Evolutionary conservation across 2,797 vertebrate species (phyloP), one percentile per base, ranked within the genome.

Genomic region (Phataginus tricuspis): DNA sequence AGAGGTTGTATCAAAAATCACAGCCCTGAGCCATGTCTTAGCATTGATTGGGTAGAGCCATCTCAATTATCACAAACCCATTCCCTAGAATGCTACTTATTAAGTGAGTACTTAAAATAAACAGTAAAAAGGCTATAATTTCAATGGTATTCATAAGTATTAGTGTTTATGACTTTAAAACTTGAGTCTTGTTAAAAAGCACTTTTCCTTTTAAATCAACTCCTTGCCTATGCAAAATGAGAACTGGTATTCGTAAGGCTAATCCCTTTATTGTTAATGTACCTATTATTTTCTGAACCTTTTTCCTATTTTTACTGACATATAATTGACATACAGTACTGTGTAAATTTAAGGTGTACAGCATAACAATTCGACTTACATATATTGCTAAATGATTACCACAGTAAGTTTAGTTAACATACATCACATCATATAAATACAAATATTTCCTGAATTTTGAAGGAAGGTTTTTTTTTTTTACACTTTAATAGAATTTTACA

Each of bases 401-500:
- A 37, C 15, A 69, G 25, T 86, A 68, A 55, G 14, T 49, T 78
- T 69, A 19, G 13, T 92, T 86, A 61, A 61, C 14, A n/a, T 59
- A 18, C 53, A 86, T 31, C 14, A 39, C 69, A 4, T 93, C 74
- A 34, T 61, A 59, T 78, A 69, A 42, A 69, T 51, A 61, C 25
- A 86, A 51, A 69, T 71, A 34, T 78, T 87, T 77, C 53, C 19
- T 90, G 37, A 87, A 79, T 75, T 2, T 31, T 85, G 59, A 91
- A 45, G 11, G 23, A 69, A 53, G 27, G 14, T 49, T 64, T 7
- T 74, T 39, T 68, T 42, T 77, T 84, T 55, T 4, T 21, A 75
- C 80, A 85, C 31, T 68, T 87, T 34, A 90, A 75, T 71, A 88
- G 66, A 85, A 77, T 77, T 94, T 78, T 85, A 88, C 29, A 80